Conservation (phyloP, 2,888 invertebrate genomes). For the Dione juno region DNA sequence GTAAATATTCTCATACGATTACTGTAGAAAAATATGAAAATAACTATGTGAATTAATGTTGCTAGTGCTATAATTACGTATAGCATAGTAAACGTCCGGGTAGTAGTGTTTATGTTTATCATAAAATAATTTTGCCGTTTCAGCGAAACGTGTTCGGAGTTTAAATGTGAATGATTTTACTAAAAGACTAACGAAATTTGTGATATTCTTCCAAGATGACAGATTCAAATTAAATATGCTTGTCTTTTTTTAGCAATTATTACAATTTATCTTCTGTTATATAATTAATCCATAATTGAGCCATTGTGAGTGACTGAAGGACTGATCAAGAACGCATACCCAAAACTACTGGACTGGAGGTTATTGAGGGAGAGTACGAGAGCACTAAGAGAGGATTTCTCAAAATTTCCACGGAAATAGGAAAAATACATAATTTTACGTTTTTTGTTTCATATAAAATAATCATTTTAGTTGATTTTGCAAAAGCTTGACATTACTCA, state of each 20-base stretch:
- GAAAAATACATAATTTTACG: too few species aligned
- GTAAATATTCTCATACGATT: too few species aligned
- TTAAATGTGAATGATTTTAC: conserved; percentile 9
- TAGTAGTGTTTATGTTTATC: conserved; percentile 16
- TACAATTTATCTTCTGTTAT: not conserved
- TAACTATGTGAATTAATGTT: not conserved
- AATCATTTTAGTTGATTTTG: too few species aligned
- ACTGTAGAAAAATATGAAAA: not conserved
- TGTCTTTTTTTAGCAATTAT: not conserved
- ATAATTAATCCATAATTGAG: too few species aligned
- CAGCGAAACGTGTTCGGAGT: conserved; percentile 24
- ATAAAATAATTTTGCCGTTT: conserved; percentile 30
- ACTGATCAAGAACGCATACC: too few species aligned
- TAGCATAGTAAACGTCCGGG: not conserved
- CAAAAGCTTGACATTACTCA: too few species aligned
- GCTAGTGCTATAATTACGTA: not conserved
- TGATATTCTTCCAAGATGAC: conserved; percentile 3
- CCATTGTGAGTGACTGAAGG: too few species aligned
- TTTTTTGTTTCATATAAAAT: too few species aligned
- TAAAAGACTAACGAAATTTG: conserved; percentile 16
- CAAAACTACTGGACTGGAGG: too few species aligned
- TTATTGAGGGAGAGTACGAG: too few species aligned
- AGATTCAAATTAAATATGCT: not conserved
- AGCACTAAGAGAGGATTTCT: too few species aligned
- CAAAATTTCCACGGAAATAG: too few species aligned